A percentile compares a stretch with the other conserved stretches of the same genome.
Conservation (phyloP, 2,113 vertebrate genomes). For the Orcinus orca region DNA sequence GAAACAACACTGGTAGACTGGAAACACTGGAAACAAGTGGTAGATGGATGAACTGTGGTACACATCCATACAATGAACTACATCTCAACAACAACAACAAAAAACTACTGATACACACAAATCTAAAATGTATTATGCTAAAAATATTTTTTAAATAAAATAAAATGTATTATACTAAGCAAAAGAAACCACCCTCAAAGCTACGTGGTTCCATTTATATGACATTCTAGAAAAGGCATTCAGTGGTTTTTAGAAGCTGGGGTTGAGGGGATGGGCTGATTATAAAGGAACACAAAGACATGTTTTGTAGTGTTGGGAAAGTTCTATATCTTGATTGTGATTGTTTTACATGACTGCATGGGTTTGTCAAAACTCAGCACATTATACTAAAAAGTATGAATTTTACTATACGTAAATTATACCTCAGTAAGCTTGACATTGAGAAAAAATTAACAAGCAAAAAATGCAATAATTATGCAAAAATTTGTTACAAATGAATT, state of each 20-base stretch:
- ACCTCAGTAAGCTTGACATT: not conserved
- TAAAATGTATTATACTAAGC: not conserved
- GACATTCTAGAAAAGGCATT: not conserved
- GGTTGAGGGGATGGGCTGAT: not conserved
- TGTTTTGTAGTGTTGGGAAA: not conserved
- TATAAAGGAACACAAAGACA: not conserved
- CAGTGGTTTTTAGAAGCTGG: not conserved
- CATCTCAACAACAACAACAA: not conserved
- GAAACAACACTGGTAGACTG: not conserved
- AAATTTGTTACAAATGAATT: not conserved
- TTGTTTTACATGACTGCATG: not conserved
- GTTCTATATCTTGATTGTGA: not conserved
- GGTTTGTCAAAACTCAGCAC: not conserved
- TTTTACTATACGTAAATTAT: not conserved
- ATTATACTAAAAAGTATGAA: not conserved
- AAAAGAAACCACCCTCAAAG: not conserved
- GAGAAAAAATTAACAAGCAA: not conserved
- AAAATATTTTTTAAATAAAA: not conserved
- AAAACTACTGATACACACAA: not conserved
- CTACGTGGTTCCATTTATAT: not conserved
- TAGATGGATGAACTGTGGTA: not conserved
- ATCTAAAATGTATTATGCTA: not conserved
- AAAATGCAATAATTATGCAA: not conserved
- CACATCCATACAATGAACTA: not conserved
- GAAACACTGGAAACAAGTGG: not conserved